Percentiles rank a stretch among this genome's conserved stretches.
Conservation (phyloP, 2,797 vertebrate species). For the Peromyscus melanophrys region DNA sequence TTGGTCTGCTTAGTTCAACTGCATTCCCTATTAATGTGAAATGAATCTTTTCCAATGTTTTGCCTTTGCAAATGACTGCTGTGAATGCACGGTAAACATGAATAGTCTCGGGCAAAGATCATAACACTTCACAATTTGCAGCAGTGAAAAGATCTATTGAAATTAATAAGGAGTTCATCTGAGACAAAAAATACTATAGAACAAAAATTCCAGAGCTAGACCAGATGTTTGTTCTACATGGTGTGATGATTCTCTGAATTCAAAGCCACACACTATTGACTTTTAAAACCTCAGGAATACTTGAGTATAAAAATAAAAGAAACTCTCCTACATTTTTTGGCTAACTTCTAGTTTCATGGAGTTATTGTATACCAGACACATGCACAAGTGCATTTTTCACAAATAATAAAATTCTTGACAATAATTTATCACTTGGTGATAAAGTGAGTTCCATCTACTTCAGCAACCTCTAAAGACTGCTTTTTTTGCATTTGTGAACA, state of each 20-base stretch:
- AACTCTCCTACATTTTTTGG: conserved; percentile 60
- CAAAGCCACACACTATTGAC: not conserved
- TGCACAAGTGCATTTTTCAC: conserved; percentile 69
- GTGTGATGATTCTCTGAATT: not conserved
- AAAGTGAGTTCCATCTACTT: conserved; percentile 20
- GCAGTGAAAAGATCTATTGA: not conserved
- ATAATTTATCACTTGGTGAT: conserved; percentile 35
- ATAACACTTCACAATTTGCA: conserved; percentile 27
- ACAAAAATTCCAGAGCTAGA: conserved; percentile 23
- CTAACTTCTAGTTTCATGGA: conserved; percentile 31
- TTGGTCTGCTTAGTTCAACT: not conserved
- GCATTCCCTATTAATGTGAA: not conserved
- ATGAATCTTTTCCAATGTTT: not conserved
- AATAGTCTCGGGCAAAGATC: not conserved
- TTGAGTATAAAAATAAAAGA: conserved; percentile 69
- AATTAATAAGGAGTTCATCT: not conserved
- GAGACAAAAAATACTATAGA: conserved; percentile 15
- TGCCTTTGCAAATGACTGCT: not conserved
- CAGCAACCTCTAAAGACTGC: conserved; percentile 61
- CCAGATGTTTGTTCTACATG: not conserved
- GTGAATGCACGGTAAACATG: not conserved
- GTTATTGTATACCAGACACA: conserved; percentile 69
- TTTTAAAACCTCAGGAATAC: not conserved
- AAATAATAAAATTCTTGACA: conserved; percentile 69
- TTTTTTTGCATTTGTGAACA: conserved; percentile 72